Base-by-base conservation (phyloP, 2,797 vertebrate species). In the Loris lydekkerianus region DNA sequence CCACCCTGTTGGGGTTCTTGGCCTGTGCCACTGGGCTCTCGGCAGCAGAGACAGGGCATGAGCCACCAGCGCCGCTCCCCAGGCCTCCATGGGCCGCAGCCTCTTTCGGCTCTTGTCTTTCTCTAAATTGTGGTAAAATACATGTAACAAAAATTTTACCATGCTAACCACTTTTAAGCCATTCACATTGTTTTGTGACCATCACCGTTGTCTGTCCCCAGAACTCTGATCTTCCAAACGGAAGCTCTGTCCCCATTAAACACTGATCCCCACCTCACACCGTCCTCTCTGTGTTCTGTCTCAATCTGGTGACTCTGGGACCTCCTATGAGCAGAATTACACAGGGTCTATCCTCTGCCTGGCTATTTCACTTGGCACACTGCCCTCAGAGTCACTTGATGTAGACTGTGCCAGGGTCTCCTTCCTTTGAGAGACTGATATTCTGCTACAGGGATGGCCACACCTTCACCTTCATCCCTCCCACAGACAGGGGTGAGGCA, bases 321-420 rank as follows among this genome's bases (percentile, higher is more conserved):
- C 72, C 63, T 34, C 53, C 25, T 10, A 4, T n/a, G 61, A 40
- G 43, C 4, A 29, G 18, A 29, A 20, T 23, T 31, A 0, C 2
- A 2, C 0, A 11, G 5, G 5, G 1, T 5, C 15, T 4, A n/a
- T 23, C 29, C 67, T 25, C 27, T 20, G 69, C 10, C 14, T 7
- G 49, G 40, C 72, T 18, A n/a, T 7, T 17, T 53, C 31, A 14
- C 14, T 60, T 6, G 14, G 60, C 17, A 14, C 3, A 7, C 7
- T 4, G 8, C 43, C n/a, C 56, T 14, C 27, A 5, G 27, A 53
- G 49, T 53, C 49, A 53, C 49, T 3, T 14, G 49, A 53, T 53
- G 4, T 1, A 3, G 49, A 31, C 49, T 0, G 3, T 2, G 23
- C 13, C 23, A 3, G 21, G 10, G 0, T 1, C 3, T 53, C 29